phyloP scores from a whole-genome alignment of 2,888 invertebrate genomes.

The Sesia apiformis region DNA sequence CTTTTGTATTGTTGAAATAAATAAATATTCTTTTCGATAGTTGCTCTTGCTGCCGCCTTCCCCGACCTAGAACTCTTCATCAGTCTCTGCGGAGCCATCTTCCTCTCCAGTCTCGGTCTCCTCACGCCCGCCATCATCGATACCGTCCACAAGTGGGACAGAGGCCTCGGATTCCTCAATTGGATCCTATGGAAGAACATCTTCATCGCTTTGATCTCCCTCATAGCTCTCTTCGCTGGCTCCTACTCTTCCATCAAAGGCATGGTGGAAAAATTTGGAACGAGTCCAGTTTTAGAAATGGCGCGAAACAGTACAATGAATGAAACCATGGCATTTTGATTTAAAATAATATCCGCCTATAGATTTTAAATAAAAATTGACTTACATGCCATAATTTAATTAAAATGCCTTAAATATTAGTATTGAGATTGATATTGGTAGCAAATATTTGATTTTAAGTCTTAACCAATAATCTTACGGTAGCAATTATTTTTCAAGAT shows the following conservation, averaged over 20 bases:
- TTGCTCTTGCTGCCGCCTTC: conserved; percentile 83
- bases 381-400: too few species aligned
- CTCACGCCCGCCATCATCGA: conserved; percentile 84
- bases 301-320: not conserved
- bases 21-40: conserved; percentile 47
- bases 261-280: conserved; percentile 39
- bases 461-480: too few species aligned
- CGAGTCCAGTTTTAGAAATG: conserved; percentile 2
- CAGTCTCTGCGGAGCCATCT: conserved; percentile 87
- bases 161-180: conserved; percentile 76
- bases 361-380: not conserved
- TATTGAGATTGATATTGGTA: too few species aligned
- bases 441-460: too few species aligned
- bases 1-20: not conserved
- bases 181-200: conserved; percentile 83
- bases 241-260: conserved; percentile 50
- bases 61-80: conserved; percentile 91
- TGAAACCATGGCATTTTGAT: not conserved
- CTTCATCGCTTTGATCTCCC: conserved; percentile 44
- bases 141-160: conserved; percentile 80
- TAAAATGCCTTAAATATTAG: too few species aligned
- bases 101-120: conserved; percentile 82
- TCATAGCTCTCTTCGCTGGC: conserved; percentile 53
- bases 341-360: not conserved
- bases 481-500: too few species aligned